These are phyloP conservation scores for Corvus hawaiiensis DNA, from an alignment of 2,113 vertebrate genomes.

Conservation along the genomic window DNA sequence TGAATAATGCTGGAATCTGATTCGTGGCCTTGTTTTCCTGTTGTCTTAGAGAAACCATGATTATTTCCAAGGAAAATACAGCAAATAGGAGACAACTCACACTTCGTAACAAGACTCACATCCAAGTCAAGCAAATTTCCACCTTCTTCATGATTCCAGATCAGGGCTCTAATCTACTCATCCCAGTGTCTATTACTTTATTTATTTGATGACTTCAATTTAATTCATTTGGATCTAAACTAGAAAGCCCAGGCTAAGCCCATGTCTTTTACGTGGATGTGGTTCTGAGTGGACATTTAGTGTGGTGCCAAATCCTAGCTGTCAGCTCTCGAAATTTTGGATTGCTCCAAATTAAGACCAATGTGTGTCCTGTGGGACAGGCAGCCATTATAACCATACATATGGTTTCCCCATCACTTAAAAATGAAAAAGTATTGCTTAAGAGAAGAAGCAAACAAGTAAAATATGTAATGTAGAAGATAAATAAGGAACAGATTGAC, in stretches of 20 bases:
- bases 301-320: neutral
- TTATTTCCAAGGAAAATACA: neutral
- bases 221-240: neutral
- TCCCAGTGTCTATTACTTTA: neutral
- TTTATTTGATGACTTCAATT: neutral
- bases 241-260: neutral
- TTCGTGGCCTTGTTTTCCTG: no score
- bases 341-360: neutral
- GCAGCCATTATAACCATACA: no score
- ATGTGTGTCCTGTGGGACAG: neutral
- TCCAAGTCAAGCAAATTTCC: neutral
- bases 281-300: neutral
- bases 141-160: neutral
- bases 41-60: no score
- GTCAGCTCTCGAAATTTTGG: neutral
- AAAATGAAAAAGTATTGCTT: neutral
- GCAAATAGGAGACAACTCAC: neutral
- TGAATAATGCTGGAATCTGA: neutral
- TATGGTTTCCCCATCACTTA: no score
- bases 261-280: accelerated
- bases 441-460: neutral
- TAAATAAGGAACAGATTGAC: neutral
- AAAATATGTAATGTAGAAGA: neutral
- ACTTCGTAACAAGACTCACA: neutral
- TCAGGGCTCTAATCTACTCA: neutral